Conservation (phyloP, 2,113 vertebrate species). For the Bufo gargarizans region DNA sequence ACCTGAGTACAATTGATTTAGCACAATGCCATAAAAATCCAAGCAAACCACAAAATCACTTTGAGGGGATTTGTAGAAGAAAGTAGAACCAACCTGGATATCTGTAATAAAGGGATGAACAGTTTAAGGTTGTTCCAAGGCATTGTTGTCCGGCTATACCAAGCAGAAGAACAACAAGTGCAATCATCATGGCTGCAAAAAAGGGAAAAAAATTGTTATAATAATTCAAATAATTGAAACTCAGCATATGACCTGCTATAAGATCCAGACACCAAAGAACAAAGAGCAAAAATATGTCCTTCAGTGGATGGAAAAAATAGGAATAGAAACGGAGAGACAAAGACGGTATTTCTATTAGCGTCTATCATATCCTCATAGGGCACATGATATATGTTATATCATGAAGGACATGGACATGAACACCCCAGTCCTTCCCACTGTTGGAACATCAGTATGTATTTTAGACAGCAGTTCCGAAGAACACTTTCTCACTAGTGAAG, state of each 20-base stretch:
- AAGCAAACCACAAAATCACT: not conserved
- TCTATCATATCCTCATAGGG: too few species aligned
- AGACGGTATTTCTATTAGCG: too few species aligned
- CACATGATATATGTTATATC: too few species aligned
- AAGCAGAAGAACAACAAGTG: not conserved
- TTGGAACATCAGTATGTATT: not conserved
- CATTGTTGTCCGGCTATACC: slow-evolving; percentile 11
- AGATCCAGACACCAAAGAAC: not conserved
- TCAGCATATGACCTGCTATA: not conserved
- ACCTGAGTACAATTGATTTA: not conserved
- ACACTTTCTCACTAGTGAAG: not conserved
- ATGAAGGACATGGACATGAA: too few species aligned
- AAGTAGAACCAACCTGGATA: slow-evolving; percentile 39
- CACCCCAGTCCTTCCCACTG: not conserved
- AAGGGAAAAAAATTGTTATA: not conserved
- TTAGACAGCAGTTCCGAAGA: not conserved
- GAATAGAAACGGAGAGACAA: not conserved
- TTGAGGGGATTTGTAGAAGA: not conserved
- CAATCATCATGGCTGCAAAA: slow-evolving; percentile 30
- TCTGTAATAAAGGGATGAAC: slow-evolving; percentile 19
- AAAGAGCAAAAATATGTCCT: not conserved
- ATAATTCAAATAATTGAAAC: not conserved
- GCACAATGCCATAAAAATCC: not conserved
- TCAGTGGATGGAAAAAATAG: not conserved
- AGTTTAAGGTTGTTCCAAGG: slow-evolving; percentile 1